phyloP scores from a whole-genome alignment of 2,888 invertebrate species.

The Augiades crinisus region DNA sequence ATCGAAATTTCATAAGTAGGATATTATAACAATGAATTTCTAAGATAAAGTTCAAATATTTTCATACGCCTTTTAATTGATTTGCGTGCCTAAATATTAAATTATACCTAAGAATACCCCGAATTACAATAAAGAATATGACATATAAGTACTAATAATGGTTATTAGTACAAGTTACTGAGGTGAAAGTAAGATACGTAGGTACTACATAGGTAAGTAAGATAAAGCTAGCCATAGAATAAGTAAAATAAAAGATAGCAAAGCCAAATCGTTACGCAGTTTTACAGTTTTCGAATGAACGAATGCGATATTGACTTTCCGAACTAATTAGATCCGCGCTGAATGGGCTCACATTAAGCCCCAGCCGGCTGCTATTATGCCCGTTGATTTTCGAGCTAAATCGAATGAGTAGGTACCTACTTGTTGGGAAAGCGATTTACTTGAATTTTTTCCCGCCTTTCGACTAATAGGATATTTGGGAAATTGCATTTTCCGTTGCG shows the following conservation, averaged over 20 bases:
- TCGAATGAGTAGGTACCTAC: slow-evolving; percentile 6
- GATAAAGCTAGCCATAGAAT: no score
- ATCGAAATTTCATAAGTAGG: no score
- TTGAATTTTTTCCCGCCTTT: background rate
- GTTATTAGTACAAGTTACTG: no score
- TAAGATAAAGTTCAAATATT: no score
- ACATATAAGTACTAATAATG: no score
- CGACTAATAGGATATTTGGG: background rate
- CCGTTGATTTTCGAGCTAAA: slow-evolving; percentile 17
- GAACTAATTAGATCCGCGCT: slow-evolving; percentile 21
- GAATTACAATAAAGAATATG: no score
- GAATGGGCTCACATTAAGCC: slow-evolving; percentile 22
- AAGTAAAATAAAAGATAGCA: background rate
- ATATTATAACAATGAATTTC: no score
- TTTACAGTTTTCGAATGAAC: slow-evolving; percentile 15
- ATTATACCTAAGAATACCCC: no score
- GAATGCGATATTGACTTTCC: slow-evolving; percentile 20
- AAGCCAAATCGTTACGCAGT: background rate
- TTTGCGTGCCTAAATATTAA: no score
- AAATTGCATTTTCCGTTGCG: background rate
- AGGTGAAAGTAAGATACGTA: no score
- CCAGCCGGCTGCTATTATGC: slow-evolving; percentile 11
- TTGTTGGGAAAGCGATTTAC: slow-evolving; percentile 7
- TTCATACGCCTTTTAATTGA: no score
- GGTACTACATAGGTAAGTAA: no score